phyloP scores from a whole-genome alignment of 2,888 invertebrate species.

The Chesias legatella region DNA sequence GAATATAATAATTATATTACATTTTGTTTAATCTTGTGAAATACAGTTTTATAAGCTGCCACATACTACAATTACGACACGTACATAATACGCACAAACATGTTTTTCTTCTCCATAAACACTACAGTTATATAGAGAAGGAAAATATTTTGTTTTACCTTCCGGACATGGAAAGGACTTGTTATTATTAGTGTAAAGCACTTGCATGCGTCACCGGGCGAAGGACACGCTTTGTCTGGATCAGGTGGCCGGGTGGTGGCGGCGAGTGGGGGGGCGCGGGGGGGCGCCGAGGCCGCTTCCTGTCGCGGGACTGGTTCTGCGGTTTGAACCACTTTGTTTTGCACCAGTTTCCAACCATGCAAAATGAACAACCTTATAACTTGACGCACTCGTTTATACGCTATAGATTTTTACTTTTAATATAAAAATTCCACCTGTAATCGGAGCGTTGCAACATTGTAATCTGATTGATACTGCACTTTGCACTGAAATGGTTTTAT shows the following conservation, averaged over 20 bases:
- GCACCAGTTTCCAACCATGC: slow-evolving; percentile 68
- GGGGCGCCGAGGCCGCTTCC: slow-evolving; percentile 70
- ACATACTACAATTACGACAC: no score
- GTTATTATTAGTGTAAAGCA: slow-evolving; percentile 74
- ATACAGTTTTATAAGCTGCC: no score
- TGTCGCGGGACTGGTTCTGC: slow-evolving; percentile 74
- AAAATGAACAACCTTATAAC: slow-evolving; percentile 63
- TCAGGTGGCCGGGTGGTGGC: slow-evolving; percentile 55
- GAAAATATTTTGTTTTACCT: slow-evolving; percentile 42
- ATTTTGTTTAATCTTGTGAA: no score
- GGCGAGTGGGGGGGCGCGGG: slow-evolving; percentile 32
- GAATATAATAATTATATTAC: no score
- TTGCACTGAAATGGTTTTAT: not conserved
- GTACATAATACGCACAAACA: no score
- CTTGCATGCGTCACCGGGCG: slow-evolving; percentile 72
- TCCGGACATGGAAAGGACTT: slow-evolving; percentile 67
- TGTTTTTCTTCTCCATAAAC: no score
- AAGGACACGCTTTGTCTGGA: slow-evolving; percentile 78
- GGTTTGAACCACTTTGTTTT: slow-evolving; percentile 73
- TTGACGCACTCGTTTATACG: slow-evolving; percentile 36
- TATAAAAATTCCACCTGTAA: slow-evolving; percentile 21
- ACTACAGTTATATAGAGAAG: slow-evolving; percentile 8
- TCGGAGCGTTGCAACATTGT: slow-evolving; percentile 13
- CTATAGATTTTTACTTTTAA: slow-evolving; percentile 18
- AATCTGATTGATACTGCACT: slow-evolving; percentile 6